phyloP scores from a whole-genome alignment of 2,797 vertebrate species.

The Hafferia zeledoni region DNA sequence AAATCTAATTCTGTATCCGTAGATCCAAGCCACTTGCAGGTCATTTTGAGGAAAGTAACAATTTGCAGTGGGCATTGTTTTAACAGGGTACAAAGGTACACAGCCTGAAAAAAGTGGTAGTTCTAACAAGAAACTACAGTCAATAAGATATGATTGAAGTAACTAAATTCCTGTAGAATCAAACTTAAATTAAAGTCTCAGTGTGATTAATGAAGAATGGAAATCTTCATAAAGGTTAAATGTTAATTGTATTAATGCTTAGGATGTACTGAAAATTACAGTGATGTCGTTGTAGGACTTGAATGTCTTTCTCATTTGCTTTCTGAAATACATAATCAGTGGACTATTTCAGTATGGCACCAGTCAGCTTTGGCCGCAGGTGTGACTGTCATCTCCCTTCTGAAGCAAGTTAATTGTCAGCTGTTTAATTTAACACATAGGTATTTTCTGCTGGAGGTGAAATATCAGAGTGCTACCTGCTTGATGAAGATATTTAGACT shows the following conservation, averaged over 20 bases:
- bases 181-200: not conserved
- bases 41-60: not conserved
- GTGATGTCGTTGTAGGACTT: not conserved
- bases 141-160: not conserved
- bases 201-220: not conserved
- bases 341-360: not conserved
- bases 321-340: not conserved
- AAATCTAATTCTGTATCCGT: not conserved
- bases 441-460: not conserved
- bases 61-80: not conserved
- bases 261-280: not conserved
- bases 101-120: not conserved
- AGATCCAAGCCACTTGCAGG: not conserved
- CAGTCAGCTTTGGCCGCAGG: not conserved
- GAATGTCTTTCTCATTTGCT: not conserved
- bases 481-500: not conserved
- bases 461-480: not conserved
- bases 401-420: not conserved
- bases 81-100: rapidly evolving
- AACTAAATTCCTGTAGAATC: not conserved
- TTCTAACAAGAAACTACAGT: not conserved
- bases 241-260: not conserved
- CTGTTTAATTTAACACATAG: not conserved
- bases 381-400: not conserved
- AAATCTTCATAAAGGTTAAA: not conserved